Evolutionary conservation across 2,888 invertebrate species (phyloP), one percentile per base, ranked within the genome.

Genomic region (Drosophila maculinotata): DNA sequence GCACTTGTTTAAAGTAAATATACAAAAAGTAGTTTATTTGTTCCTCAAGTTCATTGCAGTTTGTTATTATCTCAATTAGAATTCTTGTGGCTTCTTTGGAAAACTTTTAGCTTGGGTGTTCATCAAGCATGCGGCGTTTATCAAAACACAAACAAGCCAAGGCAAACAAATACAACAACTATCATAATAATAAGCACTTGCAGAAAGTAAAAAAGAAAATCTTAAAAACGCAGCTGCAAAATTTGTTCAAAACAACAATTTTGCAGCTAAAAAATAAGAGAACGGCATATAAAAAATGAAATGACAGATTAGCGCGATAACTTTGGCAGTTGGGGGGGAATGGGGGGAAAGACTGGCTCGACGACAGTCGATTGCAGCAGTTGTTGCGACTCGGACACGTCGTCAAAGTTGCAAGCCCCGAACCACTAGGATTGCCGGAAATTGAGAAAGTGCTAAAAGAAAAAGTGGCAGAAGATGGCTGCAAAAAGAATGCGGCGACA

Each of bases 391-490:
- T 56, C 23, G 77, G 69, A 75, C 69, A 59, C 78, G 76, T 76
- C 76, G 64, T 54, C 66, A 73, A 79, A 79, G 76, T 79, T 70
- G 58, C 60, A 53, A 56, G 47, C 35, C 51, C 59, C 38, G 38
- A 68, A 49, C 42, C 28, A 7, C 48, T 51, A 5, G 58, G 73
- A 73, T 73, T 60, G 66, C 45, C 64, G 74, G 69, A 80, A 80
- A 81, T 81, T 81, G 80, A 67, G 78, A 76, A 80, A 82, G 74
- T 76, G 64, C 70, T 59, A 48, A 63, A 44, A 44, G 58, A 51
- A 48, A 63, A 68, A 58, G 36, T 41, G 35, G 52, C 49, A 44
- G 26, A 70, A 62, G 53, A 58, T 41, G 66, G 66, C 26, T 39
- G 56, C 53, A 52, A 60, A 52, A 60, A 49, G 59, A 51, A 57